Percentiles rank a stretch among this genome's conserved stretches.
Conservation (phyloP, 1,140 invertebrate genomes). For the Musca vetustissima region DNA sequence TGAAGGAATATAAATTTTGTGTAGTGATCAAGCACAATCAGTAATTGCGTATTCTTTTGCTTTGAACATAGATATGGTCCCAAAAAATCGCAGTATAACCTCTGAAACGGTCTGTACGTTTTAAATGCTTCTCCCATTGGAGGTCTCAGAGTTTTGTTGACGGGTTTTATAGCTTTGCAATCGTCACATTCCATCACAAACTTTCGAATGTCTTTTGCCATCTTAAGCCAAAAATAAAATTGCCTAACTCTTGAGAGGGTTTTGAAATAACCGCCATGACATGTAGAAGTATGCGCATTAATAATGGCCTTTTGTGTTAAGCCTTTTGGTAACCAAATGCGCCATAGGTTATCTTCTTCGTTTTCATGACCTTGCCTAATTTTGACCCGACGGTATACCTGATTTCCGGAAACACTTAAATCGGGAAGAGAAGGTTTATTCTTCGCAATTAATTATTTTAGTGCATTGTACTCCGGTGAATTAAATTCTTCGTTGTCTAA, state of each 20-base stretch:
- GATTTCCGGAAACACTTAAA: background rate
- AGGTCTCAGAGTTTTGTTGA: background rate
- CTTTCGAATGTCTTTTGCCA: background rate
- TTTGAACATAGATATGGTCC: background rate
- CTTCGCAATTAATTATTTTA: no score
- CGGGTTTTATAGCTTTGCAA: background rate
- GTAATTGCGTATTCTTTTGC: background rate
- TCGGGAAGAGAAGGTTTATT: background rate
- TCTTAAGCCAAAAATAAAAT: background rate
- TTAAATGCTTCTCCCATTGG: background rate
- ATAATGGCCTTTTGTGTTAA: background rate
- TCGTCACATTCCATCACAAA: background rate
- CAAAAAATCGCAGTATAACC: conserved; percentile 6
- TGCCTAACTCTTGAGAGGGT: background rate
- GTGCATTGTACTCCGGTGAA: no score
- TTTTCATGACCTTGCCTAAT: background rate
- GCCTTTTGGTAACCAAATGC: background rate
- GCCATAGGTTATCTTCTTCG: background rate
- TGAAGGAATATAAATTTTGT: background rate
- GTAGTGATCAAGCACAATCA: background rate
- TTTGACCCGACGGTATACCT: background rate
- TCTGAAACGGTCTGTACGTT: background rate
- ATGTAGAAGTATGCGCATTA: background rate
- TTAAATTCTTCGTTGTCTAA: background rate
- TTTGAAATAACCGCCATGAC: background rate